These are phyloP conservation scores for Eumaeus atala DNA, from an alignment of 1,140 invertebrate genomes.

Conservation along the genomic window DNA sequence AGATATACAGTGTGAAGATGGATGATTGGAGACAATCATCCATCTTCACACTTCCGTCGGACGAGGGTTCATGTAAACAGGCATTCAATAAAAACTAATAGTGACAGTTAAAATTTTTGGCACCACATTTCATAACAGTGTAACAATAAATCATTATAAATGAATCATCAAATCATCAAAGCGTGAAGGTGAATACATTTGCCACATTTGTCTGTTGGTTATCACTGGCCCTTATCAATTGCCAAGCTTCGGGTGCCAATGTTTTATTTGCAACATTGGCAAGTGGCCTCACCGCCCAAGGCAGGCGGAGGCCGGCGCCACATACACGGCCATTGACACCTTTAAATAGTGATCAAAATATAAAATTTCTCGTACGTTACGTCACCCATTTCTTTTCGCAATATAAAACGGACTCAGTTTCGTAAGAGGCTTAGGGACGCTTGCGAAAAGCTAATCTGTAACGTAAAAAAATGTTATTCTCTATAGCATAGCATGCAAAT, in stretches of 20 bases:
- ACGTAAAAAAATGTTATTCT: background rate
- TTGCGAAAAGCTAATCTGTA: slow-evolving; percentile 21
- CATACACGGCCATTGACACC: slow-evolving; percentile 53
- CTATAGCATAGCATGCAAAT: no score
- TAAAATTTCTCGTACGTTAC: slow-evolving; percentile 25
- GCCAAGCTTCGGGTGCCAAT: slow-evolving; percentile 60
- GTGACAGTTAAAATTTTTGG: background rate
- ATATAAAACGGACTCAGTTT: slow-evolving; percentile 18
- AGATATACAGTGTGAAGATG: no score
- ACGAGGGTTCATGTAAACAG: no score
- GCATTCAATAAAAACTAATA: no score
- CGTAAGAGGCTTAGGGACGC: slow-evolving; percentile 19
- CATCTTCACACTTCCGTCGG: no score
- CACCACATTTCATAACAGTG: background rate
- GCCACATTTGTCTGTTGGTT: slow-evolving; percentile 1
- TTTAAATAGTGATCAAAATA: slow-evolving; percentile 26
- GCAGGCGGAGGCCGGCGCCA: slow-evolving; percentile 51
- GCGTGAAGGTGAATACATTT: slow-evolving; percentile 2
- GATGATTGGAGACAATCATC: no score
- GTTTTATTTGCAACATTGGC: slow-evolving; percentile 70
- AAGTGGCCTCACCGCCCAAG: slow-evolving; percentile 45
- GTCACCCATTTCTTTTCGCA: slow-evolving; percentile 29
- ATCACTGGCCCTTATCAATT: slow-evolving; percentile 42
- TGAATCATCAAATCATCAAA: slow-evolving; percentile 10
- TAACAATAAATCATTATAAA: slow-evolving; percentile 7